Evolutionary conservation across 2,113 vertebrate species (phyloP).

Genomic region (Conger conger): DNA sequence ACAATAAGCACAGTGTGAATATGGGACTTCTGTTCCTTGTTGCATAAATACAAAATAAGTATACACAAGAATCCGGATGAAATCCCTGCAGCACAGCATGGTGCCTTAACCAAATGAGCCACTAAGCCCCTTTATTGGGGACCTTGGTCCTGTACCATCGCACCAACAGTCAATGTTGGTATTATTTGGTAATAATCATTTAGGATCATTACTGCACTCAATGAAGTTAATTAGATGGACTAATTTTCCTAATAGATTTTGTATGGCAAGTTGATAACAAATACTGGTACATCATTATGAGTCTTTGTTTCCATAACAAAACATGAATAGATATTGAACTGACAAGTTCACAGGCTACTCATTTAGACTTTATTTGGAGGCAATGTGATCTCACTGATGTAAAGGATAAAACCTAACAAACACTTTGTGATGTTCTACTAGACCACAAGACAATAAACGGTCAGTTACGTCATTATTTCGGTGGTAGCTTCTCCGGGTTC

Average conservation of each 20-base stretch:
- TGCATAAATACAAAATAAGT: too few species aligned
- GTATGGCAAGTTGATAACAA: not conserved
- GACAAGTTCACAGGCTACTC: constrained; percentile 40
- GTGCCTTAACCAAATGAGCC: too few species aligned
- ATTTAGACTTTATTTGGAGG: constrained; percentile 52
- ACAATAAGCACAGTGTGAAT: too few species aligned
- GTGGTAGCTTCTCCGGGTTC: constrained; percentile 27
- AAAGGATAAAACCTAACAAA: constrained; percentile 53
- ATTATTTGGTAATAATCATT: not conserved
- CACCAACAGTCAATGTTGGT: too few species aligned
- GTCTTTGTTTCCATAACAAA: not conserved
- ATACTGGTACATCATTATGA: not conserved
- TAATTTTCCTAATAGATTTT: not conserved
- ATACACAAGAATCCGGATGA: too few species aligned
- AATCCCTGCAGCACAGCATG: too few species aligned
- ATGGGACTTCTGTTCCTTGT: too few species aligned
- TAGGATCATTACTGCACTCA: not conserved
- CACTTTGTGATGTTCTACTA: constrained; percentile 48
- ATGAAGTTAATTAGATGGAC: not conserved
- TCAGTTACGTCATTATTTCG: constrained; percentile 39
- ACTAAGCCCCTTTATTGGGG: too few species aligned
- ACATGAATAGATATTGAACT: constrained; percentile 15
- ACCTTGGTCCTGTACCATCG: too few species aligned
- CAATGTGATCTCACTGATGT: constrained; percentile 40
- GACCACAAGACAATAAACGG: constrained; percentile 37